phyloP scores from a whole-genome alignment of 1,140 invertebrate species.

The Antheraea mylitta region DNA sequence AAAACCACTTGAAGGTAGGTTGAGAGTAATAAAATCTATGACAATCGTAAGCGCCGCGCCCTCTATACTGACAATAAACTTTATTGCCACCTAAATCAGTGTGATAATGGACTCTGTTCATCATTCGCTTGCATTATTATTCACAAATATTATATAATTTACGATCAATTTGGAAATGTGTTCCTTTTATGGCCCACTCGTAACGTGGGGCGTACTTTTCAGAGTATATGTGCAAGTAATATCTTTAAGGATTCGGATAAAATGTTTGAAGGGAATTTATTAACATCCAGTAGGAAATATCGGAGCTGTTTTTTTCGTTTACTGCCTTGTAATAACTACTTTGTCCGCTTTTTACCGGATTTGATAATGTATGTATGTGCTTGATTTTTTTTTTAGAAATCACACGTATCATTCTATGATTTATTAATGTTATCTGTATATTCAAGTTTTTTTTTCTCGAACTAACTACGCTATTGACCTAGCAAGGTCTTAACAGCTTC shows the following conservation, averaged over 20 bases:
- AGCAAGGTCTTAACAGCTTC: too few species aligned
- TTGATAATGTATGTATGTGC: too few species aligned
- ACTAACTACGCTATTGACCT: too few species aligned
- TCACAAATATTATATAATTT: conserved; percentile 51
- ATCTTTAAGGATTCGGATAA: neutral
- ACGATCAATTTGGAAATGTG: conserved; percentile 65
- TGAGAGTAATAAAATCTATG: neutral
- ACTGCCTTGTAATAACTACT: too few species aligned
- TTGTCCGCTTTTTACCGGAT: too few species aligned
- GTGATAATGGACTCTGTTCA: conserved; percentile 29
- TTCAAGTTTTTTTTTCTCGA: too few species aligned
- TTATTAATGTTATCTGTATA: too few species aligned
- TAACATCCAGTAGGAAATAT: too few species aligned
- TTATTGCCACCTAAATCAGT: conserved; percentile 23
- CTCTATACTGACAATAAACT: conserved; percentile 20
- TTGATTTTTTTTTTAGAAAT: too few species aligned
- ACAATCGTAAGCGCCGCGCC: neutral
- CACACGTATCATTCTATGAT: too few species aligned
- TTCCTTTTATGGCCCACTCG: conserved; percentile 33
- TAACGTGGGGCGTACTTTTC: neutral
- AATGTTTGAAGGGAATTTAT: neutral
- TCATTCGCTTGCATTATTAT: conserved; percentile 33
- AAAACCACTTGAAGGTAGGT: neutral
- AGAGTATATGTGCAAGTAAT: neutral
- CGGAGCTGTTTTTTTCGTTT: too few species aligned